These are phyloP conservation scores for Drosophila subpulchrella DNA, from an alignment of 1,140 invertebrate genomes.

Conservation along the genomic window DNA sequence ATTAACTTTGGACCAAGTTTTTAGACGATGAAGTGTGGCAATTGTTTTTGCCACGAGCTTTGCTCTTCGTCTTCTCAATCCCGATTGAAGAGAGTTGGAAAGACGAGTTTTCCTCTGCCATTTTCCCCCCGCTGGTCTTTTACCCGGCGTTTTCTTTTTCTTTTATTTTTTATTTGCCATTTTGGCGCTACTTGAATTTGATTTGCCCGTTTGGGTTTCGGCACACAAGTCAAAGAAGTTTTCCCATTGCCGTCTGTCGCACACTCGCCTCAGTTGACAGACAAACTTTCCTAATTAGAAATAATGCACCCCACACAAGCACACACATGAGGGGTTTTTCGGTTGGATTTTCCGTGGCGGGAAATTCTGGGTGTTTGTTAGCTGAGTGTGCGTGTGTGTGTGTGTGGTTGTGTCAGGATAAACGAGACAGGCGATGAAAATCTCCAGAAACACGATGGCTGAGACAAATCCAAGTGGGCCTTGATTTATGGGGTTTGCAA, in stretches of 20 bases:
- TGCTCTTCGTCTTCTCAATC: slow-evolving; percentile 15
- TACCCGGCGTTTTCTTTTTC: neutral
- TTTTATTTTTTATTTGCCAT: slow-evolving; percentile 51
- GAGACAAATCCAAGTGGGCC: slow-evolving; percentile 13
- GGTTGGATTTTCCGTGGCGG: slow-evolving; percentile 15
- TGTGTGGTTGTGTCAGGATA: slow-evolving; percentile 33
- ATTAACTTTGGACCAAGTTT: slow-evolving; percentile 53
- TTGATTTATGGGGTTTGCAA: slow-evolving; percentile 20
- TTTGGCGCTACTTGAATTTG: slow-evolving; percentile 69
- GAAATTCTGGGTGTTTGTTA: slow-evolving; percentile 9
- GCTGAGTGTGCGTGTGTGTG: neutral
- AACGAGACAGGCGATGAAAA: slow-evolving; percentile 48
- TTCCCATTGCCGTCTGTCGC: slow-evolving; percentile 52
- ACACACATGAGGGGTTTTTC: slow-evolving; percentile 24
- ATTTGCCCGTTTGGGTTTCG: slow-evolving; percentile 62
- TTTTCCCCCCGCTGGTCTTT: neutral
- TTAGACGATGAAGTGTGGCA: slow-evolving; percentile 22
- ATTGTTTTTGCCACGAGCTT: slow-evolving; percentile 40
- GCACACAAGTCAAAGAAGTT: slow-evolving; percentile 69
- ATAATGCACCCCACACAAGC: slow-evolving; percentile 69
- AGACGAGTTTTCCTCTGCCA: slow-evolving; percentile 21
- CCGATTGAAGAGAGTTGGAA: slow-evolving; percentile 22
- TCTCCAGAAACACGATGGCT: slow-evolving; percentile 20
- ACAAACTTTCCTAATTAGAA: slow-evolving; percentile 81
- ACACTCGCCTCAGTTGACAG: slow-evolving; percentile 55